Conservation (phyloP, 2,888 invertebrate genomes). For the Hyalella azteca region DNA sequence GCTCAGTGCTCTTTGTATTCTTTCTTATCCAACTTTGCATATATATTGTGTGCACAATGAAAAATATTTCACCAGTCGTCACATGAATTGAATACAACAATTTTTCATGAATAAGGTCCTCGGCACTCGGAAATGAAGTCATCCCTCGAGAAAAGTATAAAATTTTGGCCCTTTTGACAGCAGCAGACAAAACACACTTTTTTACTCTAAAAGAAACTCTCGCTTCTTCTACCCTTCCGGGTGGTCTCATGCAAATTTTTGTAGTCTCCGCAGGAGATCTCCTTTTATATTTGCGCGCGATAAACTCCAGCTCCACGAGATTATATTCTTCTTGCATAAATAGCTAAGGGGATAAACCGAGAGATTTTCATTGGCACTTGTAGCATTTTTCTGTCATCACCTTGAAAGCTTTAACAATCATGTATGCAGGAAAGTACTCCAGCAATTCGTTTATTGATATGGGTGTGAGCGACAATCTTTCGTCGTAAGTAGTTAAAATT, state of each 20-base stretch:
- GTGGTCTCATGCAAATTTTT: constrained; percentile 30
- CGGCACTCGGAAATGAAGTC: constrained; percentile 18
- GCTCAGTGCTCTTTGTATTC: too few species aligned
- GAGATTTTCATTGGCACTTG: neutral
- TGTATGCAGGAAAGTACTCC: too few species aligned
- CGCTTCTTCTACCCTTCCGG: constrained; percentile 8
- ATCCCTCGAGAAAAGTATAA: constrained; percentile 18
- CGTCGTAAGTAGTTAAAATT: too few species aligned
- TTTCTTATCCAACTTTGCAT: too few species aligned
- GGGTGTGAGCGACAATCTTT: too few species aligned
- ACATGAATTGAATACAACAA: neutral
- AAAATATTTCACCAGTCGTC: neutral
- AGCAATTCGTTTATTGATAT: too few species aligned
- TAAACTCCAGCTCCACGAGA: neutral
- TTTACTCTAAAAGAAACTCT: neutral
- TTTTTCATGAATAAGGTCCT: neutral
- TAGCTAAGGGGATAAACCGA: neutral
- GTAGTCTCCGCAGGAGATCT: constrained; percentile 6
- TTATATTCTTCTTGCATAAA: constrained; percentile 16
- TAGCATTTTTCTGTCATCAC: neutral
- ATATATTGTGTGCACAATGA: too few species aligned
- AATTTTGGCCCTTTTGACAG: constrained; percentile 26
- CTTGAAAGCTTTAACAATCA: neutral
- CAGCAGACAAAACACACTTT: constrained; percentile 13
- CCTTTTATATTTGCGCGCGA: constrained; percentile 17